These are phyloP conservation scores for Agrypnus murinus DNA, from an alignment of 2,888 invertebrate genomes.

Conservation along the genomic window DNA sequence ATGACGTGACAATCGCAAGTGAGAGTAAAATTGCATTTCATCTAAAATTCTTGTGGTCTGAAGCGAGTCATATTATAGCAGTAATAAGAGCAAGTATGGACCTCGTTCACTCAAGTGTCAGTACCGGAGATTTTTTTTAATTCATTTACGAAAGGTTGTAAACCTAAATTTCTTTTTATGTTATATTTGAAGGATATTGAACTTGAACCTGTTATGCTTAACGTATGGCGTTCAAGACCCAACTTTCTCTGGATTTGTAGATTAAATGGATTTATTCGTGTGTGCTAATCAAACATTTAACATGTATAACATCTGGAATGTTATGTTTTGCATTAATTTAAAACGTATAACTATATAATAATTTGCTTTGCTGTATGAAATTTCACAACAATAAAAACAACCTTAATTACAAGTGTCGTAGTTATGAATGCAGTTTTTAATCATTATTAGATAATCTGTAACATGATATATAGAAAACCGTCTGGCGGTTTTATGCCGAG, in stretches of 20 bases:
- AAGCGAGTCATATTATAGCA: background rate
- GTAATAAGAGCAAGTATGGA: constrained; percentile 4
- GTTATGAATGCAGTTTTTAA: too few species aligned
- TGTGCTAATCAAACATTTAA: background rate
- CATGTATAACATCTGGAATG: too few species aligned
- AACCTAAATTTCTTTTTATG: constrained; percentile 9
- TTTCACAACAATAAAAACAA: too few species aligned
- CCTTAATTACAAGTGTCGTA: too few species aligned
- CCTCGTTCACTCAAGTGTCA: background rate
- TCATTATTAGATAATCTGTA: too few species aligned
- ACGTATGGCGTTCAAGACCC: background rate
- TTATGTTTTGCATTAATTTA: too few species aligned
- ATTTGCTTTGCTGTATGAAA: too few species aligned
- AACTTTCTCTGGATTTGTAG: constrained; percentile 3
- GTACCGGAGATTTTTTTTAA: background rate
- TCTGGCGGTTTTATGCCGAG: too few species aligned
- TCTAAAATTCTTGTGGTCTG: constrained; percentile 6
- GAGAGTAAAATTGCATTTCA: constrained; percentile 16
- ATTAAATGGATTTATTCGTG: constrained; percentile 6
- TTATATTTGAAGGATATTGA: constrained; percentile 1
- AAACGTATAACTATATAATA: too few species aligned
- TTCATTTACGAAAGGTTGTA: constrained; percentile 13
- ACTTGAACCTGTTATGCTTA: constrained; percentile 12
- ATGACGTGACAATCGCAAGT: constrained; percentile 14
- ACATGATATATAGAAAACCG: too few species aligned